Evolutionary conservation across 2,113 vertebrate genomes (phyloP), one percentile per base, ranked within the genome.

Genomic region (Delphinus delphis): DNA sequence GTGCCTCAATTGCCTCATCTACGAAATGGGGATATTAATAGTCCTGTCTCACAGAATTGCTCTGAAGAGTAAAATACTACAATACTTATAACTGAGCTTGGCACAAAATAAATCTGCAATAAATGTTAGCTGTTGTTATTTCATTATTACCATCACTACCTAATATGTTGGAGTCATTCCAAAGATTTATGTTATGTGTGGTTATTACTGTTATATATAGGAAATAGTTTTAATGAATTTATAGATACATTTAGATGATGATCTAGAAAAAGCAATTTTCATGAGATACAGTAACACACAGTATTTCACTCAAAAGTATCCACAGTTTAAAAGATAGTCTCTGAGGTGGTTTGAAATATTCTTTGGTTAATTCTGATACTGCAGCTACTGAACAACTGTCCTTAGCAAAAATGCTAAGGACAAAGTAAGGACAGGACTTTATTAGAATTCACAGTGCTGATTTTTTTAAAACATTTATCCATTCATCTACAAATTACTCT

Each of bases 261-360:
- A 91, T 53, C 53, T 53, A 23, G 79, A 36, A 95, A 93, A 60
- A 65, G n/a, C 28, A 17, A 31, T 73, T 60, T 95, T 73, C 53
- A 85, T 26, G 65, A 89, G 41, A 65, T 68, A 76, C 11, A n/a
- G 41, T 50, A 55, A 65, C 31, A 90, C 11, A 18, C 0, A 89
- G 50, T 33, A 90, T 88, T 94, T 88, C 41, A 65, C 60, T 94
- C 53, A 81, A 33, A 87, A 92, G 73, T 67, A 74, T 80, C 44
- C 63, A 12, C 10, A 55, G 73, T 96, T 92, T 87, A 83, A 92
- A 97, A 58, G 74, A 68, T 25, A 83, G 31, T 21, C 28, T 12
- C 12, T 23, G 63, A 96, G 20, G 7, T 31, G 26, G 8, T 55
- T 38, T 88, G 53, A 74, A 96, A 90, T 60, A 62, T 14, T 68